These are phyloP conservation scores for Macrosteles quadrilineatus DNA, from an alignment of 1,140 invertebrate genomes.

Conservation along the genomic window DNA sequence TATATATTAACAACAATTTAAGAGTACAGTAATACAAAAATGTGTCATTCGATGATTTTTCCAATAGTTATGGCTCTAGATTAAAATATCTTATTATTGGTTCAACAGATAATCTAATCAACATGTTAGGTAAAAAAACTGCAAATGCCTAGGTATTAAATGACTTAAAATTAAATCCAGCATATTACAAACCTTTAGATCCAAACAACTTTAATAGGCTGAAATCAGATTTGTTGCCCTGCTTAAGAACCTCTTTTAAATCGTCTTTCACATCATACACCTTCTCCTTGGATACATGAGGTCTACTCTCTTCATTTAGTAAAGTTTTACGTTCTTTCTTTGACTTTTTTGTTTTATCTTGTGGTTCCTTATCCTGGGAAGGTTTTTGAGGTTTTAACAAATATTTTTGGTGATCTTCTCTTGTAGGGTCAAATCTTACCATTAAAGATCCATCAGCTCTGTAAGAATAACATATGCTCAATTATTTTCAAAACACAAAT, in stretches of 20 bases:
- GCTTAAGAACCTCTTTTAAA: constrained; percentile 5
- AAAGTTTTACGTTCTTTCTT: not conserved
- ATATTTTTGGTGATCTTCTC: constrained; percentile 4
- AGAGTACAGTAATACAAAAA: too few relatives aligned
- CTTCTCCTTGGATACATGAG: constrained; percentile 1
- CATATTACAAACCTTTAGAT: constrained; percentile 3
- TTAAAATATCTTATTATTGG: too few relatives aligned
- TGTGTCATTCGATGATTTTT: too few relatives aligned
- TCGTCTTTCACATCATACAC: not conserved
- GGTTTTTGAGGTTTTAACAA: not conserved
- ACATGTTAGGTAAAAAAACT: too few relatives aligned
- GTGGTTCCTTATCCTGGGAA: not conserved
- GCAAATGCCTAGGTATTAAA: too few relatives aligned
- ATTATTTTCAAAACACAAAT: too few relatives aligned
- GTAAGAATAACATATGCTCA: not conserved
- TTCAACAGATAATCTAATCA: too few relatives aligned
- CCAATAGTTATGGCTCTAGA: too few relatives aligned
- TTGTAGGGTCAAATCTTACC: constrained; percentile 5
- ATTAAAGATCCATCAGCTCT: not conserved
- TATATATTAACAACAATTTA: too few relatives aligned
- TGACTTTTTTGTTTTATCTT: not conserved
- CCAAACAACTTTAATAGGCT: constrained; percentile 7
- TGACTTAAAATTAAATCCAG: too few relatives aligned
- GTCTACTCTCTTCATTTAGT: not conserved
- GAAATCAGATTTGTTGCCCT: not conserved